Evolutionary conservation across 2,888 invertebrate genomes (phyloP).

Genomic region (Schizotus pectinicornis): DNA sequence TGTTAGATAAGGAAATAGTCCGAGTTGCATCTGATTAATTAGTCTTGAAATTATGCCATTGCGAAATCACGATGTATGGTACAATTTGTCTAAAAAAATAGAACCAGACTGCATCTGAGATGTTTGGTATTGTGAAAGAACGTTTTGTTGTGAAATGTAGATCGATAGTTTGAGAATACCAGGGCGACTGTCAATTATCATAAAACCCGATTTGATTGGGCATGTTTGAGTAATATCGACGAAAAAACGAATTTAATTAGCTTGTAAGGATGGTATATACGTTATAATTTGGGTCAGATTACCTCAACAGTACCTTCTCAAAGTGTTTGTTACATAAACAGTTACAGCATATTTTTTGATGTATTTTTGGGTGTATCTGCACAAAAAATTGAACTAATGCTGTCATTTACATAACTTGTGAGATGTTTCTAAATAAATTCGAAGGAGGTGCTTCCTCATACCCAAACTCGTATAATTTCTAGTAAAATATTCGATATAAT

Average conservation of each 20-base stretch:
- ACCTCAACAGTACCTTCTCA: neutral
- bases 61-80: no score
- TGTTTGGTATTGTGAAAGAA: conserved; percentile 8
- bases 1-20: no score
- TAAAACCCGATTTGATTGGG: neutral
- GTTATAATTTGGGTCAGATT: conserved; percentile 19
- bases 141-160: conserved; percentile 13
- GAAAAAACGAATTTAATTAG: conserved; percentile 4
- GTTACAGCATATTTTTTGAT: neutral
- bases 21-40: no score
- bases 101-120: neutral
- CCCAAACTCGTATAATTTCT: conserved; percentile 4
- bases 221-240: no score
- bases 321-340: conserved; percentile 15
- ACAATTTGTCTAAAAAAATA: no score
- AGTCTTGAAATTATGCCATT: no score
- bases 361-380: conserved; percentile 23
- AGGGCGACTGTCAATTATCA: conserved; percentile 6
- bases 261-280: conserved; percentile 14
- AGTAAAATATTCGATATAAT: conserved; percentile 17
- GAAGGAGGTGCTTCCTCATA: conserved; percentile 21
- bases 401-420: conserved; percentile 14
- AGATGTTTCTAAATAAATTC: conserved; percentile 21
- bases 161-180: conserved; percentile 11
- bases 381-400: conserved; percentile 3